Evolutionary conservation across 2,797 vertebrate species (phyloP), one percentile per base, ranked within the genome.

Genomic region (Ambastaia sidthimunki): DNA sequence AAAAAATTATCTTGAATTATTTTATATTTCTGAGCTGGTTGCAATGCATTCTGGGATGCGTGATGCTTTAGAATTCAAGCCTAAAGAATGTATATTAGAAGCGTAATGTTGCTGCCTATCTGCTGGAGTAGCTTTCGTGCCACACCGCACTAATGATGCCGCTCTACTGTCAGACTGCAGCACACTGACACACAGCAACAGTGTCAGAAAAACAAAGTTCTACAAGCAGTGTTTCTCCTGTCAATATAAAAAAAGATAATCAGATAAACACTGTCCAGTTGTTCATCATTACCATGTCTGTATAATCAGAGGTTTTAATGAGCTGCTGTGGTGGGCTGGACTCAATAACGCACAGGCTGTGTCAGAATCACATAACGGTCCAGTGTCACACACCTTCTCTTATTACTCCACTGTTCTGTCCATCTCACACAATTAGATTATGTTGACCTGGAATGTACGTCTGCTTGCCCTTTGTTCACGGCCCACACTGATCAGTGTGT

Each of bases 351-450:
- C 80, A 86, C 63, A 34, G 74, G 28, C 80, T 78, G 83, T 75
- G 70, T 66, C 80, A 72, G 65, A 71, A 74, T 62, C 57, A 71
- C 50, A 78, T 41, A 71, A 66, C 60, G 3, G 76, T 60, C 57
- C 55, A 75, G 66, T 79, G 67, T 76, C 34, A 34, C 63, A 16
- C 74, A 11, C 71, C 50, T 37, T 37, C 34, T 37, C 63, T 25
- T 9, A 15, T 28, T 25, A 23, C 19, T 9, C 34, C 34, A 55
- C 7, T 59, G 68, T 81, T 82, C 72, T 76, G 67, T 82, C 81
- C 37, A 23, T 54, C 63, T 59, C 21, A 52, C 11, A 21, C 76
- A 84, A 87, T 85, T 82, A 81, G 48, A 81, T 82, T 78, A 85
- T 52, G 76, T 78, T 82, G 83, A 83, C 87, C 83, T 81, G 78